Conservation (phyloP, 2,888 invertebrate species). For the Ophioninae sp. region DNA sequence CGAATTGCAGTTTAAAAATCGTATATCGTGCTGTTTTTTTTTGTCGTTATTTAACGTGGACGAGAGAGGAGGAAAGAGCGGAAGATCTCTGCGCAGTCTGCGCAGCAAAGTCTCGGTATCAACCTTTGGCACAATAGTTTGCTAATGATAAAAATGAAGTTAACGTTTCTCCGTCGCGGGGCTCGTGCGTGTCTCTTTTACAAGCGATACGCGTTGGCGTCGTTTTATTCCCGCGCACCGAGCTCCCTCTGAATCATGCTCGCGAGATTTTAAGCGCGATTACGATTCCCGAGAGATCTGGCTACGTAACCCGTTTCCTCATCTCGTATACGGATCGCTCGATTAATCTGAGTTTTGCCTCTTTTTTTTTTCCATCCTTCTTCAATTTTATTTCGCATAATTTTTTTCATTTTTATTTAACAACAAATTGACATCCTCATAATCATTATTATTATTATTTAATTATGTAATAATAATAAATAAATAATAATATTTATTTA, state of each 20-base stretch:
- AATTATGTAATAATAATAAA: neutral
- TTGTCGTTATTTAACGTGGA: neutral
- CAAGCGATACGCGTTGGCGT: slow-evolving; percentile 18
- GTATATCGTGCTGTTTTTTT: neutral
- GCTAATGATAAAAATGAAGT: slow-evolving; percentile 1
- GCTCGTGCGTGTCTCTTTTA: slow-evolving; percentile 2
- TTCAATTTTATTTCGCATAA: neutral
- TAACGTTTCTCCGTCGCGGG: neutral
- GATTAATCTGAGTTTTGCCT: slow-evolving; percentile 26
- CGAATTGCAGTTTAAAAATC: too few relatives aligned
- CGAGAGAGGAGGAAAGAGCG: neutral
- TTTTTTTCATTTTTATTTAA: neutral
- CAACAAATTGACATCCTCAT: too few relatives aligned
- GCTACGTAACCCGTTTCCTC: slow-evolving; percentile 39
- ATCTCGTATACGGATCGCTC: slow-evolving; percentile 9
- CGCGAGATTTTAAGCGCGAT: slow-evolving; percentile 30
- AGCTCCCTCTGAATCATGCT: slow-evolving; percentile 44
- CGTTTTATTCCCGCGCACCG: slow-evolving; percentile 24
- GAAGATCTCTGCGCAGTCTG: neutral
- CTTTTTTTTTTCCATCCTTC: neutral
- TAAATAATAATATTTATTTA: neutral
- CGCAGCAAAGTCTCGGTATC: neutral
- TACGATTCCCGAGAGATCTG: slow-evolving; percentile 17
- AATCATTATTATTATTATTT: neutral
- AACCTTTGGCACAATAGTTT: slow-evolving; percentile 8